These are phyloP conservation scores for Hedychridium roseum DNA, from an alignment of 2,888 invertebrate species.

Conservation along the genomic window DNA sequence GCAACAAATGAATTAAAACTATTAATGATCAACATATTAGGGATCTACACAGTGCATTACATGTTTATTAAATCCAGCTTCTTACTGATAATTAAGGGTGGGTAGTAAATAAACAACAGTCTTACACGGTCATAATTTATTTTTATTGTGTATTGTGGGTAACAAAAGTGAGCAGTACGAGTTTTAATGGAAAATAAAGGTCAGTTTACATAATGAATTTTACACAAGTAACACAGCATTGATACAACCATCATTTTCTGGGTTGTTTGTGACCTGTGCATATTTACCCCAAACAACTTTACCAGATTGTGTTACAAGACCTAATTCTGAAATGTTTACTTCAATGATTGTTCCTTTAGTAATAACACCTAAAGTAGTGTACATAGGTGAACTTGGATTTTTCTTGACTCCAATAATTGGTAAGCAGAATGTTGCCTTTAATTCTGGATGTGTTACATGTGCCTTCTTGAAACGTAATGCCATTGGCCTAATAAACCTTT, in stretches of 20 bases:
- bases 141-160: not conserved
- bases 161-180: not conserved
- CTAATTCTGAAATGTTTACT: slow-evolving; percentile 97
- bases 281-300: slow-evolving; percentile 99
- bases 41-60: no score
- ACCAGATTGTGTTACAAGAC: slow-evolving; percentile 97
- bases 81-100: not conserved
- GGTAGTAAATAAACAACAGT: not conserved
- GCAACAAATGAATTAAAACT: slow-evolving; percentile 6
- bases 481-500: slow-evolving; percentile 98
- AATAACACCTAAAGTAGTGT: slow-evolving; percentile 95
- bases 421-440: slow-evolving; percentile 96
- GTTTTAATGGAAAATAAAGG: slow-evolving; percentile 45
- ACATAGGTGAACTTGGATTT: slow-evolving; percentile 97
- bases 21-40: not conserved
- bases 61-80: not conserved
- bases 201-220: no score
- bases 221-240: slow-evolving; percentile 97
- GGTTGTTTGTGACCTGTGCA: slow-evolving; percentile 99
- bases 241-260: slow-evolving; percentile 99
- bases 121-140: not conserved
- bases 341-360: slow-evolving; percentile 98
- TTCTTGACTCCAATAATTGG: slow-evolving; percentile 99
- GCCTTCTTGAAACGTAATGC: slow-evolving; percentile 95
- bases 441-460: slow-evolving; percentile 98